Evolutionary conservation across 2,888 invertebrate species (phyloP), one percentile per base, ranked within the genome.

Genomic region (Entomobrya proxima): DNA sequence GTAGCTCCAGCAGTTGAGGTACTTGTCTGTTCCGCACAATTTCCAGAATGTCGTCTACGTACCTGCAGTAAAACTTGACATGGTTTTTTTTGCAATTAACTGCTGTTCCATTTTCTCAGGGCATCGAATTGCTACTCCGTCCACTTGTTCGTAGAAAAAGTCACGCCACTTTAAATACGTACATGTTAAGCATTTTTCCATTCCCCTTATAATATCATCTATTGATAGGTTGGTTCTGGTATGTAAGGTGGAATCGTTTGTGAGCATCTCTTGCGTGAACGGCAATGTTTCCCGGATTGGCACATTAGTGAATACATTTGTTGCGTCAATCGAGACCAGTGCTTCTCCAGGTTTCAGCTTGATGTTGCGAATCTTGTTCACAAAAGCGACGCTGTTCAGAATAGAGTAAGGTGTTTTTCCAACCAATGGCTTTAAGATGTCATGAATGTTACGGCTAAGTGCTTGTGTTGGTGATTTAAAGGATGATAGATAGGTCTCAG

Each of bases 1-100:
- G 35, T 1, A 7, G 2, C 0, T 15, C 6, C 0, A 61, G 13
- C 7, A 86, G 32, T 0, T 47, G 52, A 0, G 15, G 18, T 0
- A 37, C 5, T 50, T 40, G 32, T 21, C 55, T 27, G 24, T n/a
- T 15, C 7, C 47, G 30, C 2, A 64, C 35, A 9, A 74, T 27
- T 24, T 58, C 27, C 24, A 81, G 74, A 35, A 47, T 50, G 30
- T 87, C 87, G 61, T 85, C 87, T 0, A 86, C 83, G 40, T 67
- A 84, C 7, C 86, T n/a, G 27, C 50, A 13, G 18, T 55, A 86
- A 15, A 74, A 75, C n/a, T 37, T 37, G 6, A 86, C 75, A 15
- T 72, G 37, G 0, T 7, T 35, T 79, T 74, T 0, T 37, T 24
- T 7, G 21, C 6, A 7, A 69, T 24, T n/a, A 77, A 11, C 1